These are phyloP conservation scores for Peromyscus leucopus DNA, from an alignment of 2,113 vertebrate genomes.

Conservation along the genomic window DNA sequence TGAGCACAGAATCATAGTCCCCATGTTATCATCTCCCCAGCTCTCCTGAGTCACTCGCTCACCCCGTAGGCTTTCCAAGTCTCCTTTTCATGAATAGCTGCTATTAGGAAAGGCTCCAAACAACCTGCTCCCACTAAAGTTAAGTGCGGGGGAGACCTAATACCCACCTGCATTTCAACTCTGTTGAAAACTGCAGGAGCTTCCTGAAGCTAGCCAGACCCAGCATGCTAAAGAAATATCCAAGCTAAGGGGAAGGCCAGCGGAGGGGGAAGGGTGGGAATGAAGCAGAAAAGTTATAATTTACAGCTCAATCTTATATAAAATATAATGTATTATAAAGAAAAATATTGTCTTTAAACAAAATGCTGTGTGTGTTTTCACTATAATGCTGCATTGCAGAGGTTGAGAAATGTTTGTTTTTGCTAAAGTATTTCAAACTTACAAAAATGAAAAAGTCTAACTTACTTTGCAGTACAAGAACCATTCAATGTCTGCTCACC, in stretches of 20 bases:
- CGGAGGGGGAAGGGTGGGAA: background rate
- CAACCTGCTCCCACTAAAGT: background rate
- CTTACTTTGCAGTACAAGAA: background rate
- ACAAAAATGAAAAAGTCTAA: slow-evolving; percentile 36
- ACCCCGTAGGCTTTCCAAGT: background rate
- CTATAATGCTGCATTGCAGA: background rate
- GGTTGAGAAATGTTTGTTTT: slow-evolving; percentile 18
- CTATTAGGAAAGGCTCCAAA: slow-evolving; percentile 33
- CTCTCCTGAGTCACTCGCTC: background rate
- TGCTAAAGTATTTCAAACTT: slow-evolving; percentile 28
- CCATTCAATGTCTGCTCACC: background rate
- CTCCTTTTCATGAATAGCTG: slow-evolving; percentile 15
- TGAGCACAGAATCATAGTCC: background rate
- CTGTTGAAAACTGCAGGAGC: background rate
- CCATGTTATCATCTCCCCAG: background rate
- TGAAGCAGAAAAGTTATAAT: background rate
- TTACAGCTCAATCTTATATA: slow-evolving; percentile 16
- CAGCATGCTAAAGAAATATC: slow-evolving; percentile 30
- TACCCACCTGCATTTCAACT: slow-evolving; percentile 30
- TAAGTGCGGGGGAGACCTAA: slow-evolving; percentile 16
- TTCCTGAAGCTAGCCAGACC: background rate
- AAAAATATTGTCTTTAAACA: slow-evolving; percentile 21
- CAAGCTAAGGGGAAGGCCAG: background rate
- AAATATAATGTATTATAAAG: background rate
- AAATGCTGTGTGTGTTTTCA: slow-evolving; percentile 2